Base-by-base conservation (phyloP, 2,797 vertebrate species). In the Fistularia tabacaria region DNA sequence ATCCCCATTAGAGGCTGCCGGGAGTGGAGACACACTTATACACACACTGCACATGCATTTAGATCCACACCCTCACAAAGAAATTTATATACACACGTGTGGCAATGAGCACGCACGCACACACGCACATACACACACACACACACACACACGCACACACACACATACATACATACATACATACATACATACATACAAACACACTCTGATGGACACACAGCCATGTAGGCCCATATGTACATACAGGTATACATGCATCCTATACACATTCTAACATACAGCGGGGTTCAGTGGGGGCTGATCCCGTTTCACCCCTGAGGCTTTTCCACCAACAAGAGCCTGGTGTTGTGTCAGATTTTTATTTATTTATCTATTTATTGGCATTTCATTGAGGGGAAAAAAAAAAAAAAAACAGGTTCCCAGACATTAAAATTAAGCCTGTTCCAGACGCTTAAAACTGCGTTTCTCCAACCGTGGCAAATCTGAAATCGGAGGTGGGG, bases 1-100 rank as follows among this genome's bases (percentile, higher is more conserved):
- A 90, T 90, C 85, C 83, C 86, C 83, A 89, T 91, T 90, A 90
- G 79, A 81, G 80, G 80, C 86, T 85, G 80, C 79, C 73, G 67
- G 84, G 84, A 85, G 73, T 53, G 78, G 71, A 77, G 47, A 80
- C 77, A 81, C 77, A 78, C 69, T 71, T 59, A 62, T 49, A 52
- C 46, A 40, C 46, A 64, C 62, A 57, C 48, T 7, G 50, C 53
- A 60, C 61, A 54, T 48, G 52, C 44, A 38, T 12, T 49, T 54
- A 62, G 38, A 44, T 44, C 10, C 40, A 40, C 73, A 60, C 66
- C 62, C 54, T 42, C 36, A 40, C 62, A 71, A 45, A 62, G 38
- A 38, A 51, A 51, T 59, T 62, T 57, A 63, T 46, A 63, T 55
- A 47, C 45, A 39, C 59, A 54, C n/a, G n/a, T n/a, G n/a, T n/a